phyloP scores from a whole-genome alignment of 2,888 invertebrate genomes.

The Scaptomyza caliginosa region DNA sequence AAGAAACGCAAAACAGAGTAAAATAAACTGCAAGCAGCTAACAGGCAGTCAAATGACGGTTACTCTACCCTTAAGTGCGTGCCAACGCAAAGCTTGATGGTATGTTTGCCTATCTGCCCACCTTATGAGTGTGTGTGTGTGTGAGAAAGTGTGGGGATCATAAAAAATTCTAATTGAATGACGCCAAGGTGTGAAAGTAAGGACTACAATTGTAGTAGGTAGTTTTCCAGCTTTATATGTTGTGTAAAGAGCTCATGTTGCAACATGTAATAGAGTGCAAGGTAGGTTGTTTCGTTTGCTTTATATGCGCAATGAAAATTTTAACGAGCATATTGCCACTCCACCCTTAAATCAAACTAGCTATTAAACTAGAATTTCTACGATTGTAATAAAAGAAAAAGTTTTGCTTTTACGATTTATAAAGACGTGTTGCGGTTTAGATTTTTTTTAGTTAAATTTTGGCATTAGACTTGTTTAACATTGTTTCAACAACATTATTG shows the following conservation, averaged over 20 bases:
- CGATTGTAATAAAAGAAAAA: background rate
- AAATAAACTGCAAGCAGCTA: constrained; percentile 25
- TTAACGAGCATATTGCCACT: constrained; percentile 46
- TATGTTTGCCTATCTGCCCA: constrained; percentile 33
- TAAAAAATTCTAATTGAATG: constrained; percentile 63
- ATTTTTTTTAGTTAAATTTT: too few species aligned
- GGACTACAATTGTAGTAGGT: background rate
- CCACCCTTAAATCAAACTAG: constrained; percentile 31
- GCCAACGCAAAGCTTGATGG: constrained; percentile 36
- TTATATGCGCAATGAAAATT: constrained; percentile 48
- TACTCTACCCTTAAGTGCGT: constrained; percentile 35
- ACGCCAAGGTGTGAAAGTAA: constrained; percentile 52
- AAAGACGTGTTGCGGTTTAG: background rate
- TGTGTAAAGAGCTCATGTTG: constrained; percentile 9
- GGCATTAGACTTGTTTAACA: too few species aligned
- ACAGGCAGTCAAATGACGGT: constrained; percentile 16
- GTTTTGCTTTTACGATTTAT: background rate
- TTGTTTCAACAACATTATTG: too few species aligned
- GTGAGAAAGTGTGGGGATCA: constrained; percentile 16
- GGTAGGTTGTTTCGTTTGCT: constrained; percentile 15
- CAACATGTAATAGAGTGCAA: constrained; percentile 48
- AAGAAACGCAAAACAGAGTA: background rate
- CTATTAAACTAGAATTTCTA: constrained; percentile 11
- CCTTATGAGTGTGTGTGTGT: constrained; percentile 9
- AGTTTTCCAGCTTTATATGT: background rate